Evolutionary conservation across 2,888 invertebrate genomes (phyloP).

Genomic region (Biston stratarius): DNA sequence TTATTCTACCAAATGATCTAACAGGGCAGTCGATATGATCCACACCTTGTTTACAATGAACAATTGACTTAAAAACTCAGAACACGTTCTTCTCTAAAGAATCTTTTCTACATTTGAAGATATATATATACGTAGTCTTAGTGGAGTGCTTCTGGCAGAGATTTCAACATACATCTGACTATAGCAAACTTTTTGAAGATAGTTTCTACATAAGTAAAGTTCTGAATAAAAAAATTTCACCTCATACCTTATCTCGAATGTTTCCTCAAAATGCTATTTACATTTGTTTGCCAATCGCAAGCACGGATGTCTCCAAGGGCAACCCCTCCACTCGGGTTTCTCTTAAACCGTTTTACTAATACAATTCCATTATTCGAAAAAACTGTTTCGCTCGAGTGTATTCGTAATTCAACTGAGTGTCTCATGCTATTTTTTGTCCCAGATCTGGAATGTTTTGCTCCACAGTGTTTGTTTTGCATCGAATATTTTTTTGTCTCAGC

Average conservation of each 20-base stretch:
- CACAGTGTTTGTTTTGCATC: conserved; percentile 25
- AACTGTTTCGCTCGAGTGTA: conserved; percentile 35
- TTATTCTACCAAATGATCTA: too few species aligned
- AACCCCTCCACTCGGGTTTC: conserved; percentile 28
- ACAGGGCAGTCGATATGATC: too few species aligned
- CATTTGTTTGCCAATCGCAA: conserved; percentile 51
- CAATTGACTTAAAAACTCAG: too few species aligned
- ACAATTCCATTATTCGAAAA: conserved; percentile 55
- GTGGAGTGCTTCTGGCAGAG: too few species aligned
- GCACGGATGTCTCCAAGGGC: conserved; percentile 26
- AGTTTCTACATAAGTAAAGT: too few species aligned
- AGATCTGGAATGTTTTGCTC: conserved; percentile 35
- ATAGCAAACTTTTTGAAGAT: too few species aligned
- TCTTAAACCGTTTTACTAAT: conserved; percentile 49
- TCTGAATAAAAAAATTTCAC: too few species aligned
- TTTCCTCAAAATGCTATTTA: conserved; percentile 38
- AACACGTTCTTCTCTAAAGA: too few species aligned
- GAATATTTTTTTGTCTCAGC: conserved; percentile 21
- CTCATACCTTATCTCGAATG: conserved; percentile 7
- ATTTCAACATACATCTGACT: too few species aligned
- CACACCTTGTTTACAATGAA: too few species aligned
- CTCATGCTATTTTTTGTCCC: conserved; percentile 41
- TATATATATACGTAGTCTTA: too few species aligned
- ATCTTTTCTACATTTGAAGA: too few species aligned
- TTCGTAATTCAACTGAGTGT: conserved; percentile 41